Percentiles rank a stretch among this genome's conserved stretches.
Conservation (phyloP, 2,113 vertebrate genomes). For the Corythaixoides concolor region DNA sequence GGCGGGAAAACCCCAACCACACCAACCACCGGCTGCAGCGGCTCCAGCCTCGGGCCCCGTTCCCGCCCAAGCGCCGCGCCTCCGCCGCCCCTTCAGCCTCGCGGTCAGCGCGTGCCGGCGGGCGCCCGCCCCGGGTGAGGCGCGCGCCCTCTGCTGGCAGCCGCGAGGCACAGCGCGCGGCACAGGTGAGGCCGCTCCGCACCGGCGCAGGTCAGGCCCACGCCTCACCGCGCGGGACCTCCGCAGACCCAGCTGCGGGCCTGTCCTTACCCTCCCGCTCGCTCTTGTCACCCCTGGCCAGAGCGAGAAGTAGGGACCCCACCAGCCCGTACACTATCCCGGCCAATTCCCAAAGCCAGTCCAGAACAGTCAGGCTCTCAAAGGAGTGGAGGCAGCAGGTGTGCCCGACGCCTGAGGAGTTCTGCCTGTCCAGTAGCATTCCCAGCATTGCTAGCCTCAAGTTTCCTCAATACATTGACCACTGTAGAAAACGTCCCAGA, state of each 20-base stretch:
- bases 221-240: too few relatives aligned
- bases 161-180: not conserved
- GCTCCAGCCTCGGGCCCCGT: too few relatives aligned
- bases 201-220: not conserved
- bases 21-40: too few relatives aligned
- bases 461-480: not conserved
- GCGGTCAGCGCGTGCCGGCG: too few relatives aligned
- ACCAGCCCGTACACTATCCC: rapidly evolving
- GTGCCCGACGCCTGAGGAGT: too few relatives aligned
- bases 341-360: too few relatives aligned
- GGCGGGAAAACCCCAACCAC: too few relatives aligned
- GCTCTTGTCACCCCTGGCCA: not conserved
- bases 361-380: not conserved
- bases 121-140: too few relatives aligned
- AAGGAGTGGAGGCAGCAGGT: rapidly evolving
- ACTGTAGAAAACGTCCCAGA: not conserved
- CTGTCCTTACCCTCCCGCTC: not conserved
- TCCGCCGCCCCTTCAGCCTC: too few relatives aligned
- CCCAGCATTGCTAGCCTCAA: not conserved
- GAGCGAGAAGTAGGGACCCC: not conserved
- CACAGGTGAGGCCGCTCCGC: too few relatives aligned
- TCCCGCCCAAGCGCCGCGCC: too few relatives aligned
- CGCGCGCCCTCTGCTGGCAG: not conserved
- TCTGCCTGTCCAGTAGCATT: not conserved
- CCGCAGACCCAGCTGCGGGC: rapidly evolving